phyloP scores from a whole-genome alignment of 2,113 vertebrate species.

The Mesocricetus auratus region DNA sequence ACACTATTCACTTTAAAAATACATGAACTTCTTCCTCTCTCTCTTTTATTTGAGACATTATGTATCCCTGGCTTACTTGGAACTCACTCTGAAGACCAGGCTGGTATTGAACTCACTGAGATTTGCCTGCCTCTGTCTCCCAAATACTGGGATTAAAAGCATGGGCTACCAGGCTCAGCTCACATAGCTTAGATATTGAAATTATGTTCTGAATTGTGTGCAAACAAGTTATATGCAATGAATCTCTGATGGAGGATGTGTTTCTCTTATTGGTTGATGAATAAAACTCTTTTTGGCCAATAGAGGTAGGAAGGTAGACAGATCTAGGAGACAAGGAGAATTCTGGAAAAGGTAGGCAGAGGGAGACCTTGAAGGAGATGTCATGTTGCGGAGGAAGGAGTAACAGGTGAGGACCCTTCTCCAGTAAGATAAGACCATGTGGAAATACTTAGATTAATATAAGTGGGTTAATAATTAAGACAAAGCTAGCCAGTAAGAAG shows the following conservation, averaged over 20 bases:
- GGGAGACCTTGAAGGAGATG: no score
- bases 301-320: no score
- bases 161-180: background rate
- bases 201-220: slow-evolving; percentile 35
- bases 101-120: background rate
- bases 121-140: background rate
- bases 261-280: no score
- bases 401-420: no score
- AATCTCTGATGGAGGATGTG: background rate
- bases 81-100: background rate
- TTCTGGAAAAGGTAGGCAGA: no score
- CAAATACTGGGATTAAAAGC: background rate
- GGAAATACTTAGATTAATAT: no score
- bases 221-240: background rate
- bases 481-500: no score
- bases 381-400: no score
- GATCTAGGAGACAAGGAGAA: no score
- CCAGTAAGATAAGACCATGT: no score
- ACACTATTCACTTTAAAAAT: background rate
- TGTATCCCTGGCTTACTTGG: background rate
- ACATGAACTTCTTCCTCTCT: background rate
- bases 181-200: background rate
- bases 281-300: no score
- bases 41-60: background rate
- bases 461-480: no score